Base-by-base conservation (phyloP, 1,140 invertebrate species). In the Ladona fulva region DNA sequence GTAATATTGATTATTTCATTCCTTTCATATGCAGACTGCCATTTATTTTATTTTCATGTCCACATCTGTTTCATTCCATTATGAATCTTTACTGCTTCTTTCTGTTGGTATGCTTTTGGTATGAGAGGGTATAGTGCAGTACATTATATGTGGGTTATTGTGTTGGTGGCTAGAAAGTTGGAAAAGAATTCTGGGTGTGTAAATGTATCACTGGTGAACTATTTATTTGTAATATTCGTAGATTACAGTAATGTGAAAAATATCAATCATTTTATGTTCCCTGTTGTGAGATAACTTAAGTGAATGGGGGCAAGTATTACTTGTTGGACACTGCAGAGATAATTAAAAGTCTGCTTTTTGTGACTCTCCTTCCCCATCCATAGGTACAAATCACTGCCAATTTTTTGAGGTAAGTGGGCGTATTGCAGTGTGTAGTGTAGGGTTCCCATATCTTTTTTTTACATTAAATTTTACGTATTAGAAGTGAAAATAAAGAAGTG, bases 161-260 rank as follows among this genome's bases (percentile, higher is more conserved):
- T 66, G 52, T 66, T 37, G 29, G 52, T 66, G 52, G 52, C 12
- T 66, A 66, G 52, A 66, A 66, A 66, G 52, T 66, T 66, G 52
- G 52, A 66, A 66, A 66, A 66, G 52, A 66, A 66, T 66, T 66
- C 52, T 66, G 52, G n/a, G 52, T 66, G 52, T 66, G 52, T 66
- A 66, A 66, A 66, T 66, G 52, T 66, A 19, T 66, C 12, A 66
- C 52, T 66, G 52, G 52, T 66, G n/a, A 66, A 66, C 52, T 66
- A 66, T 66, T 66, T 66, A 66, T 66, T 66, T 66, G 52, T 66
- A 66, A 66, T 66, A 12, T 66, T 66, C 14, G 52, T 66, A 66
- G 52, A 22, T 19, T 66, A 66, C 52, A 66, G 52, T 66, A 66
- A 16, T 22, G 52, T 66, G 14, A 19, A 66, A 66, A 66, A 66